Conservation (phyloP, 2,797 vertebrate genomes). For the Phylloscopus collybita region DNA sequence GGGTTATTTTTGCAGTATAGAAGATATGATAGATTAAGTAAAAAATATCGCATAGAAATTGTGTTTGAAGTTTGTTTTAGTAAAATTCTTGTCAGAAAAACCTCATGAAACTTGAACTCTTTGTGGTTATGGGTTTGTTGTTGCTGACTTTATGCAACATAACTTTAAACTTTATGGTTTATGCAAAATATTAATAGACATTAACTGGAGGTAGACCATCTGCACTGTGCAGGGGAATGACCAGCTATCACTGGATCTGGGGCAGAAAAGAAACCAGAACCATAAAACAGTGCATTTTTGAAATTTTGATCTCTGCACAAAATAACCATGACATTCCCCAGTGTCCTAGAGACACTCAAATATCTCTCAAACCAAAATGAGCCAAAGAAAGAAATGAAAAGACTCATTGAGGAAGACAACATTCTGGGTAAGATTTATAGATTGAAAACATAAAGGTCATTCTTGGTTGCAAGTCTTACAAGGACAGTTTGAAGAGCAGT, state of each 20-base stretch:
- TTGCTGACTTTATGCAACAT: neutral
- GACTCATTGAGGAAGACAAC: neutral
- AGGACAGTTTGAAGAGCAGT: neutral
- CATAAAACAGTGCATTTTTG: neutral
- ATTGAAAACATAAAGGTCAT: neutral
- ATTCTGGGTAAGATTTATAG: neutral
- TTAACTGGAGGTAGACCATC: neutral
- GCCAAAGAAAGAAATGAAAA: neutral
- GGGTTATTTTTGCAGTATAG: neutral
- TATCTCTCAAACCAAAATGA: neutral
- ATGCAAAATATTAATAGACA: neutral
- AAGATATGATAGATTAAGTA: neutral
- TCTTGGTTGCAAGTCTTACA: neutral
- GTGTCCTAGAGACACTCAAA: neutral
- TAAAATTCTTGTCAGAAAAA: neutral
- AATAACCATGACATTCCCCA: neutral
- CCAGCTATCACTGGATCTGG: neutral
- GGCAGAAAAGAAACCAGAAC: neutral
- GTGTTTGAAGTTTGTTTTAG: neutral
- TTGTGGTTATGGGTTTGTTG: neutral
- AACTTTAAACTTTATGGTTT: neutral
- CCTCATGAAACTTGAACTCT: fast-evolving
- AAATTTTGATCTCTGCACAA: neutral
- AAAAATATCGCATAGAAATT: neutral
- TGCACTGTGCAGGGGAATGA: neutral